Percentiles rank a stretch among this genome's conserved stretches.
These are phyloP conservation scores for Atherinomorus stipes DNA, from an alignment of 2,113 vertebrate species.

Conservation along the genomic window DNA sequence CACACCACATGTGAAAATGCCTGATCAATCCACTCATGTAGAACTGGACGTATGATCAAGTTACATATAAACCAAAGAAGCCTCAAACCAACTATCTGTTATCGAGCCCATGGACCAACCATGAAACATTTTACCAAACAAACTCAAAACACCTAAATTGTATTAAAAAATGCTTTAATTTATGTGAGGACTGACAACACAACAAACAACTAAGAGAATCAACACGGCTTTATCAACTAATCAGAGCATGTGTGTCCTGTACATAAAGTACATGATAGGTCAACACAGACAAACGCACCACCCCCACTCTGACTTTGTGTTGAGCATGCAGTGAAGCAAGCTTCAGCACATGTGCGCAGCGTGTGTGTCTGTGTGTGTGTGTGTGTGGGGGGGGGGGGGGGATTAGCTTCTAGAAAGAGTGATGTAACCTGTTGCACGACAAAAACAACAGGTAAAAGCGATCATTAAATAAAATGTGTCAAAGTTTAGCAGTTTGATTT, in stretches of 20 bases:
- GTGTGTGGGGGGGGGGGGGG: not conserved
- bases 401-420: conserved; percentile 32
- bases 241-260: conserved; percentile 7
- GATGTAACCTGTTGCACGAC: conserved; percentile 54
- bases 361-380: not conserved
- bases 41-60: conserved; percentile 7
- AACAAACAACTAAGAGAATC: conserved; percentile 9
- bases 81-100: not conserved
- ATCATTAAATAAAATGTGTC: conserved; percentile 7
- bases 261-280: not conserved
- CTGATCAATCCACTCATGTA: conserved; percentile 2
- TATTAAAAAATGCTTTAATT: not conserved
- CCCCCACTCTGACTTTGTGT: conserved; percentile 19
- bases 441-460: conserved; percentile 26
- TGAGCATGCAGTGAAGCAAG: conserved; percentile 32
- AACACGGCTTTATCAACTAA: conserved; percentile 21
- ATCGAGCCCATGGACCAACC: not conserved
- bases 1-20: not conserved
- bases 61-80: conserved; percentile 3
- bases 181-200: not conserved
- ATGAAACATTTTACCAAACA: not conserved
- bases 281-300: conserved; percentile 3
- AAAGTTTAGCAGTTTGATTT: not conserved
- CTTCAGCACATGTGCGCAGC: conserved; percentile 37
- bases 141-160: conserved; percentile 3